Evolutionary conservation across 2,797 vertebrate species (phyloP), one percentile per base, ranked within the genome.

Genomic region (Neostethus bicornis): DNA sequence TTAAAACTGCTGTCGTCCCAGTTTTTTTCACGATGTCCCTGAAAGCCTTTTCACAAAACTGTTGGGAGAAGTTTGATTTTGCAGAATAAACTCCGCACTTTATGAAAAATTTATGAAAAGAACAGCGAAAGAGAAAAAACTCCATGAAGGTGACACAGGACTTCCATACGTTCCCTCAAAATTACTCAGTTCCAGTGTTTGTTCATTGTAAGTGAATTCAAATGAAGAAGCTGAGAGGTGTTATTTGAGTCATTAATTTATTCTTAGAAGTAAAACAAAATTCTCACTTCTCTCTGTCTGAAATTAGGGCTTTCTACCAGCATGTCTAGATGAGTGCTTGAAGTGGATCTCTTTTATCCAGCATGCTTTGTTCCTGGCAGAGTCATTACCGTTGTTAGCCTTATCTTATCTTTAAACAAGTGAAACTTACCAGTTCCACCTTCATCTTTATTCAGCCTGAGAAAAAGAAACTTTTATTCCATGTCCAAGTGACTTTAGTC

Each of bases 401-500:
- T 89, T 88, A 88, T 88, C 86, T 88, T 86, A 88, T 89, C 85
- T 90, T 89, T 87, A 83, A 90, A 86, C 80, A 80, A 81, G 81
- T 65, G 62, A 54, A 87, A 80, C 74, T 84, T 84, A 90, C 77
- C 23, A 58, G 49, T 26, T 51, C 65, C 80, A 77, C 84, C 78
- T 81, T 59, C 61, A 75, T 80, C 70, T 58, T 72, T 47, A 57
- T 81, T 79, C 70, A 81, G 61, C 62, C 77, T 52, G 57, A 66
- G 64, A 74, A 70, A 57, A 70, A 68, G 73, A 79, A 73, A 70
- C 66, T 72, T 51, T 21, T 11, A 61, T 62, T 70, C 58, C 53
- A 54, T 41, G 67, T 61, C 45, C 50, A 73, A 67, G 67, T 25
- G 26, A 66, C 68, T 72, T 65, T 20, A 54, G 53, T 74, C 82